These are phyloP conservation scores for Tautogolabrus adspersus DNA, from an alignment of 2,113 vertebrate species.

Conservation along the genomic window DNA sequence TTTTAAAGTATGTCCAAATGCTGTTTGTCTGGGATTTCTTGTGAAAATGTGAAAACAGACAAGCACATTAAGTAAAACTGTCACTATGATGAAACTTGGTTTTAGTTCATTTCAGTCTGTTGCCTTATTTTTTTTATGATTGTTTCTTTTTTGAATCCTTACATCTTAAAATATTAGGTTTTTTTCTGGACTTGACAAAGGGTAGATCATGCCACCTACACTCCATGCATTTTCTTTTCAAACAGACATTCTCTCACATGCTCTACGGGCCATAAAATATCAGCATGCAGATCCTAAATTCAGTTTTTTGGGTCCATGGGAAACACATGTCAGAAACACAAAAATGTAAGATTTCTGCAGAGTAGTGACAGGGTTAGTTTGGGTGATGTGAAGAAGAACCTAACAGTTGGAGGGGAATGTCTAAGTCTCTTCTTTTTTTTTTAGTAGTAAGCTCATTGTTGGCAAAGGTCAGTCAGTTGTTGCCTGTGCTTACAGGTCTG, in stretches of 20 bases:
- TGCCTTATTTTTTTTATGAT: constrained; percentile 40
- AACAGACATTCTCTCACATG: neutral
- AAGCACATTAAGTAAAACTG: constrained; percentile 14
- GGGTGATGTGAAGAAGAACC: constrained; percentile 28
- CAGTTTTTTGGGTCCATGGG: neutral
- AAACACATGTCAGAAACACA: neutral
- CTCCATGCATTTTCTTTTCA: neutral
- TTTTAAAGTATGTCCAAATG: constrained; percentile 29
- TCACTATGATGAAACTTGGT: constrained; percentile 22
- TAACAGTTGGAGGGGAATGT: constrained; percentile 11
- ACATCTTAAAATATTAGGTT: neutral
- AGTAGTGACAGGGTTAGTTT: constrained; percentile 4
- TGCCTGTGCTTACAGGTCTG: constrained; percentile 40
- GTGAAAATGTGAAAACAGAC: constrained; percentile 44
- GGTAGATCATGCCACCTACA: neutral
- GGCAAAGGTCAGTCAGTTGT: constrained; percentile 9
- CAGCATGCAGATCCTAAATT: neutral
- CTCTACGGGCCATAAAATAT: neutral
- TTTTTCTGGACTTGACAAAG: constrained; percentile 5
- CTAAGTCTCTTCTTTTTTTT: constrained; percentile 21
- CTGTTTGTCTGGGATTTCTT: constrained; percentile 44
- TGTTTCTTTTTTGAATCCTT: constrained; percentile 29
- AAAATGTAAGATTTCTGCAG: constrained; percentile 10
- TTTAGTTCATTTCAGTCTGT: constrained; percentile 27
- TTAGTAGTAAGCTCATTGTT: constrained; percentile 15